Base-by-base conservation (phyloP, 2,888 invertebrate species). In the Alviniconcha strummeri region DNA sequence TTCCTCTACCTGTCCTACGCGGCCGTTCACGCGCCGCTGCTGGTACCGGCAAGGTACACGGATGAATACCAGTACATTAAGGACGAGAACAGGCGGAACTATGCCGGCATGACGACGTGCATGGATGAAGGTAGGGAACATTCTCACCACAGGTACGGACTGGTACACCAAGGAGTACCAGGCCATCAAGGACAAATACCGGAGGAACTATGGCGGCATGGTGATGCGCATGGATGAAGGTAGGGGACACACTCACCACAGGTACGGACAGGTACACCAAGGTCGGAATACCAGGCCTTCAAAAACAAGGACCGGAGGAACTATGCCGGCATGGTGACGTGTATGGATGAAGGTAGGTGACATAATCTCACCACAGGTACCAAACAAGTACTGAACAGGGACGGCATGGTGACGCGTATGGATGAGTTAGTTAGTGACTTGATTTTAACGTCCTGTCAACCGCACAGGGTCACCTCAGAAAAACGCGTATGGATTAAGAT, bases 161-260 rank as follows among this genome's bases (percentile, higher is more conserved):
- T 36, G 52, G 54, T 85, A 85, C 74, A 76, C 36, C 54, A 19
- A 74, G n/a, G 82, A 19, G 13, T 85, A 85, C 69, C 56, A 7
- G 60, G 69, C 82, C 60, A 85, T 85, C 54, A 55, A 77, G 54
- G 19, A 84, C 78, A 67, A 54, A 6, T 5, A 72, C 13, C n/a
- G 85, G 69, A 69, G 84, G 17, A 78, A 8, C 6, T 85, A 85
- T 71, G 85, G 84, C 54, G 85, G 85, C 72, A 72, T 81, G 82
- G 84, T 84, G 57, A 52, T 84, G 13, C 83, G 84, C 19, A 71
- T 86, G 84, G 86, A 86, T 64, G 84, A 86, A 74, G 86, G 82
- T 81, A 36, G 19, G 79, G 36, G 36, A 36, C 36, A 36, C 3
- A 1, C 36, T 36, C 36, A 36, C 36, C 36, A 36, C 36, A 36